Base-by-base conservation (phyloP, 2,113 vertebrate species). In the Cathartes aura region DNA sequence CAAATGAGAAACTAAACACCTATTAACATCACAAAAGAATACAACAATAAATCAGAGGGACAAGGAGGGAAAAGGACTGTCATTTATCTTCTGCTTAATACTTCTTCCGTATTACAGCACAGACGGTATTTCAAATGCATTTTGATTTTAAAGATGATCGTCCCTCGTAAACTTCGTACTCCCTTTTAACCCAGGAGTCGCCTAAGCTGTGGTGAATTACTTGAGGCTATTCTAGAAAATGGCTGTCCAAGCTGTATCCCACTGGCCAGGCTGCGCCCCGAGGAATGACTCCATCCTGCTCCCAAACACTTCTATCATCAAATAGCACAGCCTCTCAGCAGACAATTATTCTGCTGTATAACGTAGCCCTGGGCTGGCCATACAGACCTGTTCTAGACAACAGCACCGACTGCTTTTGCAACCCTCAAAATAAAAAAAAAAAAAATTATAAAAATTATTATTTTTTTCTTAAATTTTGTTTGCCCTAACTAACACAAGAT, bases 191-290 rank as follows among this genome's bases (percentile, higher is more conserved):
- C 17, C 22, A 58, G 5, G 12, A 26, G 20, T 34, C 7, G 2
- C 12, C 45, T 47, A 73, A 43, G 9, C 22, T 68, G 50, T 13
- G 70, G n/a, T 27, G 12, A 88, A 81, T 52, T 38, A 47, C 32
- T 60, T 43, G 36, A 81, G 53, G 30, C 36, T 52, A 4, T 5
- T 75, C 38, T 34, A 80, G 82, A 75, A 68, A 83, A 86, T 1
- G 15, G 32, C 29, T 63, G 30, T 36, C 53, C 80, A 42, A 88
- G 26, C 11, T 82, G 58, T 18, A 75, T 10, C 71, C 29, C 53
- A 59, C 43, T 16, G 48, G 20, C 48, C 40, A 60, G 53, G 21
- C 63, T 48, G 50, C 0, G 0, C 34, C 87, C 53, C 0, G 0
- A 38, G 23, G 66, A 58, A 59, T 29, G 15, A 36, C 52, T 70